Base-by-base conservation (phyloP, 2,113 vertebrate species). In the Hemiprocne comata region DNA sequence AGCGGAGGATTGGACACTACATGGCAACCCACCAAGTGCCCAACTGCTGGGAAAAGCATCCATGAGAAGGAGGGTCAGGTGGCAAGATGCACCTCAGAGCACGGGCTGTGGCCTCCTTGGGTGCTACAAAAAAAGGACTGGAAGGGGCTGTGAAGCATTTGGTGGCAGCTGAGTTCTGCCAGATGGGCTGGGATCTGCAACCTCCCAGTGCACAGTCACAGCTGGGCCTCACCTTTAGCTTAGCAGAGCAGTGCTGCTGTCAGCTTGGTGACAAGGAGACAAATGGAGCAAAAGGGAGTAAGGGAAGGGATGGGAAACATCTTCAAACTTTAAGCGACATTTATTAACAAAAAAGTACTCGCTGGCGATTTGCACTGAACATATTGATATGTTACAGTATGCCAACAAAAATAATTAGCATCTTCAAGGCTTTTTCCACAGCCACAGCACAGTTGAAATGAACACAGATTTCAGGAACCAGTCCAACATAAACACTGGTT, bases 401-500 rank as follows among this genome's bases (percentile, higher is more conserved):
- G 92, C 94, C 92, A 96, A 71, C 86, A 92, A 64, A 93, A 96
- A 81, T 91, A 94, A 96, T 95, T 93, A 97, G 86, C 89, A 95
- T 94, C 89, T 93, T 94, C 91, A 48, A 89, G 94, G 94, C 92
- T 92, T 95, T 96, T 90, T 71, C 66, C 94, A 83, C 24, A 93
- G 92, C 79, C 72, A 1, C 90, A 92, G 88, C 92, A 80, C 10
- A 84, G 96, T n/a, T 90, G 87, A 96, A 93, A 96, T 4, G 51
- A 62, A 96, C 90, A 74, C 83, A 96, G 92, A 95, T 89, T 95
- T 48, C 90, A 90, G 95, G 89, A 94, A 73, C 26, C 44, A 36
- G 58, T 76, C 92, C 95, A 97, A 93, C 75, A 61, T 44, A 87
- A 97, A 95, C 86, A 90, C 72, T 86, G 88, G 83, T 57, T 65